Conservation (phyloP, 2,888 invertebrate species). For the Lymantria dispar region DNA sequence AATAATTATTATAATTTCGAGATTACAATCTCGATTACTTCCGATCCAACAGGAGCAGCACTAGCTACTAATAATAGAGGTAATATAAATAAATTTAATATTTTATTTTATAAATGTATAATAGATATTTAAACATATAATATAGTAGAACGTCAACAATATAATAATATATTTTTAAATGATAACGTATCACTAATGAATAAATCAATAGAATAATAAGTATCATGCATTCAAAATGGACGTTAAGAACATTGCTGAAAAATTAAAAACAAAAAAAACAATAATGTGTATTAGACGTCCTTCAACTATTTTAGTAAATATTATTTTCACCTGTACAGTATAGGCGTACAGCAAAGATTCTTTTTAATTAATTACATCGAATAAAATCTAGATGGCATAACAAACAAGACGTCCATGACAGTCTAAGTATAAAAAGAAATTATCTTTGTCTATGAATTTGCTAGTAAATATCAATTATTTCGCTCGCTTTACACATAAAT, state of each 20-base stretch:
- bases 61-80: constrained; percentile 45
- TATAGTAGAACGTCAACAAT: constrained; percentile 20
- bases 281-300: background rate
- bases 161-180: constrained; percentile 30
- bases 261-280: too few species aligned
- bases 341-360: background rate
- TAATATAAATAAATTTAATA: constrained; percentile 26
- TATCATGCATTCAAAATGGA: constrained; percentile 11
- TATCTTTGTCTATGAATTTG: constrained; percentile 21
- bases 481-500: constrained; percentile 13
- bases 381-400: constrained; percentile 10
- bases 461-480: constrained; percentile 21
- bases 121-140: constrained; percentile 25
- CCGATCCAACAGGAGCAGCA: constrained; percentile 55
- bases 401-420: constrained; percentile 8
- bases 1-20: constrained; percentile 30
- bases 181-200: constrained; percentile 17
- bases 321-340: background rate
- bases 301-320: background rate
- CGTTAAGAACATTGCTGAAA: background rate
- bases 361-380: background rate
- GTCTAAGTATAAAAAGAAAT: constrained; percentile 26
- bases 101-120: constrained; percentile 16
- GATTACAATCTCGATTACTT: constrained; percentile 51
- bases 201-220: constrained; percentile 12